phyloP scores from a whole-genome alignment of 2,113 vertebrate genomes.

The Gnathonemus longibarbis region DNA sequence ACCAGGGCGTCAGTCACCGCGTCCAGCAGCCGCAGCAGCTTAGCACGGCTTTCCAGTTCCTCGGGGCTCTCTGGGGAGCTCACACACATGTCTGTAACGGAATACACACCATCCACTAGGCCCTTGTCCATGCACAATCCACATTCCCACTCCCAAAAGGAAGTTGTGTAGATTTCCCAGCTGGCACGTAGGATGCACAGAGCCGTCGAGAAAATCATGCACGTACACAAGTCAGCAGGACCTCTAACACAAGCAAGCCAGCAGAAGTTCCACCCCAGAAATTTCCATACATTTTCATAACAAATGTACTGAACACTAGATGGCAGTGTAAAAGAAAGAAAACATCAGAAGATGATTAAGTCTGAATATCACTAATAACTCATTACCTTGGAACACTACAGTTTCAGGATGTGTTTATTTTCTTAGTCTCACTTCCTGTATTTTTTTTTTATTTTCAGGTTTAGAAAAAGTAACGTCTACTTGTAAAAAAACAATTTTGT shows the following conservation, averaged over 20 bases:
- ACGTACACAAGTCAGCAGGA: neutral
- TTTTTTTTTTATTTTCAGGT: neutral
- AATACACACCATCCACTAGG: neutral
- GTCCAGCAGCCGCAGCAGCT: constrained; percentile 77
- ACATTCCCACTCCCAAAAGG: neutral
- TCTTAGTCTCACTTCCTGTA: neutral
- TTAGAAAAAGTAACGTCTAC: neutral
- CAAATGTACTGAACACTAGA: constrained; percentile 16
- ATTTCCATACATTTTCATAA: neutral
- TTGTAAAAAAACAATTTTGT: neutral
- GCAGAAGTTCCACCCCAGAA: neutral
- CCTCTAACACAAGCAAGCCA: neutral
- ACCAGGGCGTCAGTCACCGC: constrained; percentile 82
- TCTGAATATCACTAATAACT: neutral
- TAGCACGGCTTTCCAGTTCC: constrained; percentile 75
- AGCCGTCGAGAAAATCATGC: neutral
- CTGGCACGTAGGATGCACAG: neutral
- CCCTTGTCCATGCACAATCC: neutral
- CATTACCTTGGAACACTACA: neutral
- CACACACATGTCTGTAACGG: constrained; percentile 67
- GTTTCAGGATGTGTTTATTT: neutral
- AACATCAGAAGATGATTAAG: neutral
- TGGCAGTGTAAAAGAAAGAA: constrained; percentile 16
- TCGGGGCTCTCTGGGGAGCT: constrained; percentile 55
- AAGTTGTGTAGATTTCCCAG: neutral